Evolutionary conservation across 2,113 vertebrate species (phyloP).

Genomic region (Pitta sordida): DNA sequence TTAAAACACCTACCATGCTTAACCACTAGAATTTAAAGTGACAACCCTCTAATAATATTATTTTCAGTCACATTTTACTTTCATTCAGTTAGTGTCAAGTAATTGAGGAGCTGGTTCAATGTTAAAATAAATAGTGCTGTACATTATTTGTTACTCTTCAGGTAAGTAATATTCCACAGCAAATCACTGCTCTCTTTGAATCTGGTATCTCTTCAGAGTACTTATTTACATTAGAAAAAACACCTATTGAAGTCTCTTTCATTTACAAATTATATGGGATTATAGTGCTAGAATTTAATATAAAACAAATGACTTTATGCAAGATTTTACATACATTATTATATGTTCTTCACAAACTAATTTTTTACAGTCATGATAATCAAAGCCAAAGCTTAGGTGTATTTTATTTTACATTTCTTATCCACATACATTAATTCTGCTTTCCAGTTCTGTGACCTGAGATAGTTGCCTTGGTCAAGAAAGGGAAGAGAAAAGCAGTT

Average conservation of each 20-base stretch:
- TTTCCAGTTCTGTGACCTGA: not conserved
- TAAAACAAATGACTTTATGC: not conserved
- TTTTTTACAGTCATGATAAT: not conserved
- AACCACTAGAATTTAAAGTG: conserved; percentile 43
- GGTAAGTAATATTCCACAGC: not conserved
- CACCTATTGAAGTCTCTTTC: not conserved
- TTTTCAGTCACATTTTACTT: not conserved
- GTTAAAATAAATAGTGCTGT: not conserved
- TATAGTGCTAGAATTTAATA: not conserved
- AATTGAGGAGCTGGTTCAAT: not conserved
- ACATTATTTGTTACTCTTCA: not conserved
- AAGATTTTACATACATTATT: not conserved
- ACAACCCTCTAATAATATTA: not conserved
- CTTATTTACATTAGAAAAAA: not conserved
- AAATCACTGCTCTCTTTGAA: not conserved
- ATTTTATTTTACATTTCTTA: not conserved
- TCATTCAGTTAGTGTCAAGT: not conserved
- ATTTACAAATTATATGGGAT: not conserved
- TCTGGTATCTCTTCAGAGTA: not conserved
- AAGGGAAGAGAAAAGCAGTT: not conserved
- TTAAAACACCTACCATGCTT: conserved; percentile 16
- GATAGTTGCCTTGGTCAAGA: not conserved
- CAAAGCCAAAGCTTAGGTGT: not conserved
- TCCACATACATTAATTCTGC: not conserved
- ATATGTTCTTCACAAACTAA: not conserved